Conservation (phyloP, 2,888 invertebrate genomes). For the Athalia cordata region DNA sequence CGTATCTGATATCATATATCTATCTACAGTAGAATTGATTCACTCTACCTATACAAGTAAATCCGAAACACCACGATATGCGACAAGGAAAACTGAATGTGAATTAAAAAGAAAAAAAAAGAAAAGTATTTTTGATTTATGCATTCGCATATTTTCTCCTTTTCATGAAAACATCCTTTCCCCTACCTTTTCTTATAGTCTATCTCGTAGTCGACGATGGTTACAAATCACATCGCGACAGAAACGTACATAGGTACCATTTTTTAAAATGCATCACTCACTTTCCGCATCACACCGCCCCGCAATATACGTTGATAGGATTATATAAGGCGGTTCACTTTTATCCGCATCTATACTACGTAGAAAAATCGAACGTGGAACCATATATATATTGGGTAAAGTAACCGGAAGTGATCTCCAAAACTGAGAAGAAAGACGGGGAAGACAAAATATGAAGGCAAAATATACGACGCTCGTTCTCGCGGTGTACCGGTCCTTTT, state of each 20-base stretch:
- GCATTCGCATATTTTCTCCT: neutral
- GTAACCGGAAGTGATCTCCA: slow-evolving; percentile 36
- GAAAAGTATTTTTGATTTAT: neutral
- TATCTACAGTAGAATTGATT: neutral
- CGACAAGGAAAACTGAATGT: neutral
- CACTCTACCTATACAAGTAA: neutral
- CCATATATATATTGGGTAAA: slow-evolving; percentile 1
- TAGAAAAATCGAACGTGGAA: slow-evolving; percentile 11
- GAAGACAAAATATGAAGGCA: neutral
- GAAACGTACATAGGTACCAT: slow-evolving; percentile 14
- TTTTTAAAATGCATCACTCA: slow-evolving; percentile 30
- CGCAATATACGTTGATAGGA: neutral
- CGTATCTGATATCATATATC: too few relatives aligned
- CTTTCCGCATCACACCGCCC: neutral
- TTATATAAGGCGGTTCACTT: neutral
- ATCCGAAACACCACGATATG: neutral
- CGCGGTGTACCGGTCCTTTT: too few relatives aligned
- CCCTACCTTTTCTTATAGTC: too few relatives aligned
- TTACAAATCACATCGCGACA: slow-evolving; percentile 27
- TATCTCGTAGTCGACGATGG: slow-evolving; percentile 7
- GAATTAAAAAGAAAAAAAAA: neutral
- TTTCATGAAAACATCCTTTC: slow-evolving; percentile 15
- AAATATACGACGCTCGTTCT: slow-evolving; percentile 2
- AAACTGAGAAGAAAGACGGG: neutral
- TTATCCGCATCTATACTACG: slow-evolving; percentile 7